Conservation (phyloP, 2,888 invertebrate species). For the Gerris lacustris region DNA sequence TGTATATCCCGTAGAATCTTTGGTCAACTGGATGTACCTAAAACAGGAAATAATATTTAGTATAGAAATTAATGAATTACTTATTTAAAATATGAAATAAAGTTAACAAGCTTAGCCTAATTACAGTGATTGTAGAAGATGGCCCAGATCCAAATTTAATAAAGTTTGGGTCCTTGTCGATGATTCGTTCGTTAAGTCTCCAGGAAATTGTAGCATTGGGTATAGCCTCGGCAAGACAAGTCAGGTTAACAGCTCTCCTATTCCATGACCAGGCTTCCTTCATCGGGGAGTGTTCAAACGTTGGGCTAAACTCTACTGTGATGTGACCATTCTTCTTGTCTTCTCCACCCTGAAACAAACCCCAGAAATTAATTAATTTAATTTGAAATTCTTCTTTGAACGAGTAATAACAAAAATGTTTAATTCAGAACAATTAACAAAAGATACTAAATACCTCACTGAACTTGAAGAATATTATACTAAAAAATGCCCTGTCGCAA, state of each 20-base stretch:
- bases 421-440: not conserved
- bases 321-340: constrained; percentile 69
- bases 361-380: not conserved
- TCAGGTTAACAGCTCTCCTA: constrained; percentile 64
- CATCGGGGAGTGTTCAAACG: constrained; percentile 55
- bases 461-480: no score
- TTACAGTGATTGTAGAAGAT: not conserved
- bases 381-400: not conserved
- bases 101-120: not conserved
- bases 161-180: constrained; percentile 42
- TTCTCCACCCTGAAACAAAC: constrained; percentile 46
- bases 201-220: constrained; percentile 87
- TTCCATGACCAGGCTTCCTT: constrained; percentile 73
- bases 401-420: no score
- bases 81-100: constrained; percentile 7
- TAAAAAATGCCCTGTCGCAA: no score
- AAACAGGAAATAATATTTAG: constrained; percentile 11
- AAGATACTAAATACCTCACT: not conserved
- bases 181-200: constrained; percentile 44
- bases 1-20: constrained; percentile 59
- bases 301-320: constrained; percentile 68
- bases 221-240: constrained; percentile 72
- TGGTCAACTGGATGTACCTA: constrained; percentile 52
- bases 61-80: not conserved
- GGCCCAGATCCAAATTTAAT: constrained; percentile 55